Conservation (phyloP, 37 sponge, comb jelly and placozoan species). For the Chondrilla cf. caribensis region DNA sequence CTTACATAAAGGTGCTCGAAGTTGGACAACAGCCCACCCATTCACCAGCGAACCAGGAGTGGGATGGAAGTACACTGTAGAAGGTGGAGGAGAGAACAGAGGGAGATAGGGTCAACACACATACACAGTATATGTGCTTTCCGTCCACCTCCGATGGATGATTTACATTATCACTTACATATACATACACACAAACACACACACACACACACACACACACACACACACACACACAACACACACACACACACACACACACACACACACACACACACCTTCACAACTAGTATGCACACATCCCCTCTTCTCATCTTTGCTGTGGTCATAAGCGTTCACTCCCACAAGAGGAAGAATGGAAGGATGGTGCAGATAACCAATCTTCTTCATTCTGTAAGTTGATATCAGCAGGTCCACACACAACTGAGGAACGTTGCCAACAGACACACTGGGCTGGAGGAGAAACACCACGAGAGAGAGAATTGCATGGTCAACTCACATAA, state of each 20-base stretch:
- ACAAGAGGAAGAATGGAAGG: constrained; percentile 54
- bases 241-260: background rate
- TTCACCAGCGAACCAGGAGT: background rate
- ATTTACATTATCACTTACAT: background rate
- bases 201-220: too few species aligned
- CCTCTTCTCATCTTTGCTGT: constrained; percentile 11
- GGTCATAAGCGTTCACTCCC: constrained; percentile 57
- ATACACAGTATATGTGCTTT: too few species aligned
- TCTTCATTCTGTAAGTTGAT: constrained; percentile 37
- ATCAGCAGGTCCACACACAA: constrained; percentile 59
- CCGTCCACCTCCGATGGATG: background rate
- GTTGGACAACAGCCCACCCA: constrained; percentile 39
- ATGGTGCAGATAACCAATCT: constrained; percentile 51
- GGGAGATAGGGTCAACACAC: background rate
- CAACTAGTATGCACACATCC: constrained; percentile 13
- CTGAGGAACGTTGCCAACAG: constrained; percentile 72
- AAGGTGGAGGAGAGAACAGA: background rate
- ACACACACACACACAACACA: too few species aligned
- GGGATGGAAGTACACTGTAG: constrained; percentile 36
- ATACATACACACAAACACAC: too few species aligned
- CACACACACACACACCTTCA: constrained; percentile 20
- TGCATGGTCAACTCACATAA: too few species aligned
- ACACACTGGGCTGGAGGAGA: constrained; percentile 62
- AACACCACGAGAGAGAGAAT: background rate
- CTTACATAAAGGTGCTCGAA: constrained; percentile 68